Evolutionary conservation across 2,888 invertebrate species (phyloP).

Genomic region (Philhelius pedissequus): DNA sequence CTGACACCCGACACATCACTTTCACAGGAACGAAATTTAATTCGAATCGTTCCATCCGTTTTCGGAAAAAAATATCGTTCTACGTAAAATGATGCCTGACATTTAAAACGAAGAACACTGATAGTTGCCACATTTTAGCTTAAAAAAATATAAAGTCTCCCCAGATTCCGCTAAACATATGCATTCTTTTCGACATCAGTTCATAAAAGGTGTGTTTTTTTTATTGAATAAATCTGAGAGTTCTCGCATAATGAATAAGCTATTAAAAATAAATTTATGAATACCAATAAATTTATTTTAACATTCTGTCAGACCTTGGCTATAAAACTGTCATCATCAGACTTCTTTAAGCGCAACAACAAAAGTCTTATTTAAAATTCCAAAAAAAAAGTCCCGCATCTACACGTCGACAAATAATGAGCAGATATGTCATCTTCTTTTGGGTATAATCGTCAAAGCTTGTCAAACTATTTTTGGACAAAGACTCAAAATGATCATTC

Average conservation of each 20-base stretch:
- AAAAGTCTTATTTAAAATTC: not conserved
- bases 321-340: conserved; percentile 5
- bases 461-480: not conserved
- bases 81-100: too few species aligned
- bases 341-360: not conserved
- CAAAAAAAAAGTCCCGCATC: not conserved
- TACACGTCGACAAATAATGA: too few species aligned
- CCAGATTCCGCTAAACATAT: too few species aligned
- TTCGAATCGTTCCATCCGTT: too few species aligned
- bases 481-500: not conserved
- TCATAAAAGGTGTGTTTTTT: too few species aligned
- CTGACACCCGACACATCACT: too few species aligned
- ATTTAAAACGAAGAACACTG: too few species aligned
- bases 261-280: not conserved
- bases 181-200: too few species aligned
- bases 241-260: not conserved
- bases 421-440: not conserved
- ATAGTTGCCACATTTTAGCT: too few species aligned
- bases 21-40: too few species aligned
- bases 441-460: not conserved
- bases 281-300: not conserved
- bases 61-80: too few species aligned
- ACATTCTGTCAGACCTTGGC: not conserved
- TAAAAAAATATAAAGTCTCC: too few species aligned
- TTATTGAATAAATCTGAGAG: not conserved